These are phyloP conservation scores for Donacobius atricapilla DNA, from an alignment of 2,113 vertebrate genomes.

Conservation along the genomic window DNA sequence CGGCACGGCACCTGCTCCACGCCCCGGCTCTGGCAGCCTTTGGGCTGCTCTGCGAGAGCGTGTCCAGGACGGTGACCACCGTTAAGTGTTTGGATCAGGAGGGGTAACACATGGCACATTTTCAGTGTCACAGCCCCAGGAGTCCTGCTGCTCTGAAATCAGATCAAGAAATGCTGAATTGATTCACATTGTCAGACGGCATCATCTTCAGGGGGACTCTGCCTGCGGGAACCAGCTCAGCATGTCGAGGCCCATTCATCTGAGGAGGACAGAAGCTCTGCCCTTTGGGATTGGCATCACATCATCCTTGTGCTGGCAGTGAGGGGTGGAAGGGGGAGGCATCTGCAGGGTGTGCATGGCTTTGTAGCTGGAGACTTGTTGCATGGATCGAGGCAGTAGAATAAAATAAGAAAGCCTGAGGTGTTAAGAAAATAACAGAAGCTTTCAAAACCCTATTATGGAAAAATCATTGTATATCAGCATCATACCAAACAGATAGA, in stretches of 20 bases:
- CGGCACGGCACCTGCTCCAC: fast-evolving
- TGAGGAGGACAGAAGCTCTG: not conserved
- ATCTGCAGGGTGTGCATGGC: not conserved
- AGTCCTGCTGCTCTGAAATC: not conserved
- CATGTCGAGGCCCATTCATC: not conserved
- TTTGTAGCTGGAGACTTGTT: not conserved
- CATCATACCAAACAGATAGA: not conserved
- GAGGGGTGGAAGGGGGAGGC: not conserved
- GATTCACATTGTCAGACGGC: not conserved
- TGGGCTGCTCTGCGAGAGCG: fast-evolving
- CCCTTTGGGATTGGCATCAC: not conserved
- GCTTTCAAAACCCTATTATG: not conserved
- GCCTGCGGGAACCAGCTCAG: not conserved
- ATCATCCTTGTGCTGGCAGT: not conserved
- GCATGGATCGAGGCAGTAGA: fast-evolving
- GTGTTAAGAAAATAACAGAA: not conserved
- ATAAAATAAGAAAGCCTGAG: not conserved
- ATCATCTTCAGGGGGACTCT: not conserved
- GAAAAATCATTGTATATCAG: not conserved
- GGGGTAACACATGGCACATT: not conserved
- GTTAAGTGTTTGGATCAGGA: not conserved
- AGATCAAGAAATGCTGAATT: not conserved
- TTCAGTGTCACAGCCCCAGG: not conserved
- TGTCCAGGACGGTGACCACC: not conserved
- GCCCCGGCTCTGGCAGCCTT: fast-evolving